Percentiles rank a stretch among this genome's conserved stretches.
phyloP scores from a whole-genome alignment of 2,113 vertebrate genomes.

The Pipa parva region DNA sequence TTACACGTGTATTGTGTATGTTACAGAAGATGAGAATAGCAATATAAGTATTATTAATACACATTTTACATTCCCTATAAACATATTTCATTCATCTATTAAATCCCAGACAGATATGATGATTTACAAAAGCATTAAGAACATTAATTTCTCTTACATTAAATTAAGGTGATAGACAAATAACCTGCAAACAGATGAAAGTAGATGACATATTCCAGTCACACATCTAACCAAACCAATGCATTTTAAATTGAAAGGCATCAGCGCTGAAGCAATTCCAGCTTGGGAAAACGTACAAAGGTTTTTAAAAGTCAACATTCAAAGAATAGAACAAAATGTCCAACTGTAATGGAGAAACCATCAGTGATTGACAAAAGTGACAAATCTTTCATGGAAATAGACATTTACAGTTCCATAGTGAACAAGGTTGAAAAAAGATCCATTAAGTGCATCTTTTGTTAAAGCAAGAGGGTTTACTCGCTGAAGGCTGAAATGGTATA shows the following conservation, averaged over 20 bases:
- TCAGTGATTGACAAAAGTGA: conserved; percentile 54
- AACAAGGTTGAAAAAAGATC: neutral
- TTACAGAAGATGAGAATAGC: neutral
- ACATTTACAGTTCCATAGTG: neutral
- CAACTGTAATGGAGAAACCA: conserved; percentile 47
- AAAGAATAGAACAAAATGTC: conserved; percentile 50
- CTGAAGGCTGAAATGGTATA: neutral
- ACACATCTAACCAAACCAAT: conserved; percentile 56
- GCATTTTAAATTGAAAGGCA: conserved; percentile 63
- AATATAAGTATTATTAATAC: neutral
- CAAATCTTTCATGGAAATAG: conserved; percentile 29
- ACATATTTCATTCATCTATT: conserved; percentile 20
- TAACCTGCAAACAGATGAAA: conserved; percentile 7
- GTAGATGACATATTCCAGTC: conserved; percentile 42
- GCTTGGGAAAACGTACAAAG: conserved; percentile 55
- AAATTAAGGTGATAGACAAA: conserved; percentile 12
- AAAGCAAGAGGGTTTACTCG: neutral
- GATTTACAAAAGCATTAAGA: conserved; percentile 12
- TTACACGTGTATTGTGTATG: neutral
- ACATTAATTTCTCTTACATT: conserved; percentile 14
- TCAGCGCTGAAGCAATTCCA: conserved; percentile 45
- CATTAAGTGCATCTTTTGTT: neutral
- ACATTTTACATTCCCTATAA: conserved; percentile 5
- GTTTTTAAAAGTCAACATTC: conserved; percentile 56
- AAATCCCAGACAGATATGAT: neutral